Evolutionary conservation across 2,113 vertebrate species (phyloP), one percentile per base, ranked within the genome.

Genomic region (Chauna torquata): DNA sequence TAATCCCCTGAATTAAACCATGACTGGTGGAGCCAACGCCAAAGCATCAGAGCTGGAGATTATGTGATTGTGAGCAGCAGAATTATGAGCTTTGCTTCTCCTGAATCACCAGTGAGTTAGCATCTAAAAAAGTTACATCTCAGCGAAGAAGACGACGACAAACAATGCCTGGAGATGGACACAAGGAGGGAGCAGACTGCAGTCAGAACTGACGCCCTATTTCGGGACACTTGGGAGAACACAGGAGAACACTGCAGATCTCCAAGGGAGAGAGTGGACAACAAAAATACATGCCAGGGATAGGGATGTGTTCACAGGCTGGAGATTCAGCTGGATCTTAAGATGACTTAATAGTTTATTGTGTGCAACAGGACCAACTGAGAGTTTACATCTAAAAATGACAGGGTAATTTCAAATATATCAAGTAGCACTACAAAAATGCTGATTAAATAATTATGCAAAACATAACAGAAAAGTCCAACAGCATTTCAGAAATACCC

Each of bases 41-140:
- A 71, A 84, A 64, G 23, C 69, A 75, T 8, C 74, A 36, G 66
- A 64, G 50, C 22, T 74, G 71, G 45, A 81, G 40, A 14, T 49
- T 16, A 17, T 14, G 24, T 4, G 34, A 5, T 38, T 34, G n/a
- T 0, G 0, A 86, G 79, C 68, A 71, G 45, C 3, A 2, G 4
- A 28, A 30, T 34, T 6, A 40, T 0, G 6, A 54, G 10, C 66
- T 77, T 42, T 76, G 44, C 52, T 59, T 54, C 38, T 68, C 71
- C 79, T 36, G 36, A 20, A 45, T 47, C 88, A 38, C 19, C 71
- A 19, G n/a, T 8, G 28, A 52, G 42, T 54, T 45, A 12, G 20
- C 19, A 24, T 20, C 59, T 80, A 44, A 25, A 83, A 32, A 42
- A 40, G 54, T 49, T 14, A 44, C 30, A 54, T 5, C 72, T 32